Percentiles rank a stretch among this genome's conserved stretches.
Evolutionary conservation across 2,113 vertebrate species (phyloP).

Genomic region (Psettodes erumei): DNA sequence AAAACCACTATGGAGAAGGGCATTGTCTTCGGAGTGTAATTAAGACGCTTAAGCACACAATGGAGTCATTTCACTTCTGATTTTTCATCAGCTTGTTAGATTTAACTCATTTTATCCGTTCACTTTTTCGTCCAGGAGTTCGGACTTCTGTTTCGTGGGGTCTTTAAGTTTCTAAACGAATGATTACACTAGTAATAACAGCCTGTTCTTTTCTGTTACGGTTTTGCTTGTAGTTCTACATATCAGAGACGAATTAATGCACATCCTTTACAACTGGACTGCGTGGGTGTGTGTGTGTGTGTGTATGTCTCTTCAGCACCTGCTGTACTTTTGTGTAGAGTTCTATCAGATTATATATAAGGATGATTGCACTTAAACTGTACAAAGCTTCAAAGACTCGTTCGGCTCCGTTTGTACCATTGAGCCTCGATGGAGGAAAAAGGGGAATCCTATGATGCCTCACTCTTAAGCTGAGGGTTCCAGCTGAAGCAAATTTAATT

Average conservation of each 20-base stretch:
- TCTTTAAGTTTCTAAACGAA: constrained; percentile 27
- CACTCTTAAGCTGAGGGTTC: constrained; percentile 59
- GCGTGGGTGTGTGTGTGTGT: constrained; percentile 30
- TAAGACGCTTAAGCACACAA: neutral
- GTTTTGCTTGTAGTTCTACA: constrained; percentile 41
- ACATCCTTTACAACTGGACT: constrained; percentile 65
- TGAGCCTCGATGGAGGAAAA: constrained; percentile 1
- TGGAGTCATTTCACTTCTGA: neutral
- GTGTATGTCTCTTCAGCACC: constrained; percentile 35
- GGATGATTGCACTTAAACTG: constrained; percentile 74
- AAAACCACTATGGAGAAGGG: neutral
- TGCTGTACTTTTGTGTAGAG: constrained; percentile 43
- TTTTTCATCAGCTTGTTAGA: neutral
- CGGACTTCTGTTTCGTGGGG: constrained; percentile 4
- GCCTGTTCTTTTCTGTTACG: constrained; percentile 52
- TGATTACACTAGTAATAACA: constrained; percentile 19
- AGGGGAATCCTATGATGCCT: constrained; percentile 62
- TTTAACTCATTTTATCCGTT: neutral
- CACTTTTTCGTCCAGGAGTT: neutral
- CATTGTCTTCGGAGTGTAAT: neutral
- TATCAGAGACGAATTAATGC: constrained; percentile 52
- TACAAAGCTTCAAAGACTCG: constrained; percentile 61
- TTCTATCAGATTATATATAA: constrained; percentile 51
- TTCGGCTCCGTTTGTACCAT: constrained; percentile 39
- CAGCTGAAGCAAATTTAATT: constrained; percentile 6